Evolutionary conservation across 2,113 vertebrate genomes (phyloP).

Genomic region (Psittacus erithacus): DNA sequence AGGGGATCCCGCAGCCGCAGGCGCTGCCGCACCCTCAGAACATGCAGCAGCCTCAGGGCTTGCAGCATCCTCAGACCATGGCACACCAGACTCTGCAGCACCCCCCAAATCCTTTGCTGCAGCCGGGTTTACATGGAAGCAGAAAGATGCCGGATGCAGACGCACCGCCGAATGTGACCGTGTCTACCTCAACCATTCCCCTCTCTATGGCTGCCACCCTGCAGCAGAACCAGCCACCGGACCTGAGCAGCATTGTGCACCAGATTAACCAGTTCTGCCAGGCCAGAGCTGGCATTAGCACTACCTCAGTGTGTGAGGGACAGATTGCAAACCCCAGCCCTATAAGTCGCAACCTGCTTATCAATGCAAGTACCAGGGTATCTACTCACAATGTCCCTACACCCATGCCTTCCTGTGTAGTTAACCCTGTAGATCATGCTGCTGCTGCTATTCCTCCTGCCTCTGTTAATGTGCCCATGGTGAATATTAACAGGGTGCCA

Average conservation of each 20-base stretch:
- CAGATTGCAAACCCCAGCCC: slow-evolving; percentile 99
- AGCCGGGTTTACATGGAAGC: slow-evolving; percentile 86
- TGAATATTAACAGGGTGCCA: slow-evolving; percentile 87
- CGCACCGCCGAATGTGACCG: slow-evolving; percentile 97
- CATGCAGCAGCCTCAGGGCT: slow-evolving; percentile 77
- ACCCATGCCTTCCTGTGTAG: slow-evolving; percentile 85
- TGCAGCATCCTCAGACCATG: slow-evolving; percentile 78
- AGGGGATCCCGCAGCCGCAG: slow-evolving; percentile 73
- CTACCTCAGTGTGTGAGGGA: slow-evolving; percentile 97
- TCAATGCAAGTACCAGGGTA: slow-evolving; percentile 96
- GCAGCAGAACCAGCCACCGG: slow-evolving; percentile 91
- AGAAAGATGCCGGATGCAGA: slow-evolving; percentile 95
- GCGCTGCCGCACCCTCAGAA: slow-evolving; percentile 75
- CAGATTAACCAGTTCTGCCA: slow-evolving; percentile 99
- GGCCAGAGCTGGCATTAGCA: slow-evolving; percentile 88
- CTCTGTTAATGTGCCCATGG: slow-evolving; percentile 79
- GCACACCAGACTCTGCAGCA: slow-evolving; percentile 81
- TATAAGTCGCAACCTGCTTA: slow-evolving; percentile 97
- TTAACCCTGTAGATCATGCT: slow-evolving; percentile 88
- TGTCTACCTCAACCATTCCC: slow-evolving; percentile 99
- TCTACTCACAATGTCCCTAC: slow-evolving; percentile 87
- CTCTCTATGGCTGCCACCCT: slow-evolving; percentile 95
- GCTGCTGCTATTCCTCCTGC: slow-evolving; percentile 79
- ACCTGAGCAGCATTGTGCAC: slow-evolving; percentile 97
- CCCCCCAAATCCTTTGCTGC: slow-evolving; percentile 78